Evolutionary conservation across 2,888 invertebrate genomes (phyloP).

Genomic region (Thereva nobilitata): DNA sequence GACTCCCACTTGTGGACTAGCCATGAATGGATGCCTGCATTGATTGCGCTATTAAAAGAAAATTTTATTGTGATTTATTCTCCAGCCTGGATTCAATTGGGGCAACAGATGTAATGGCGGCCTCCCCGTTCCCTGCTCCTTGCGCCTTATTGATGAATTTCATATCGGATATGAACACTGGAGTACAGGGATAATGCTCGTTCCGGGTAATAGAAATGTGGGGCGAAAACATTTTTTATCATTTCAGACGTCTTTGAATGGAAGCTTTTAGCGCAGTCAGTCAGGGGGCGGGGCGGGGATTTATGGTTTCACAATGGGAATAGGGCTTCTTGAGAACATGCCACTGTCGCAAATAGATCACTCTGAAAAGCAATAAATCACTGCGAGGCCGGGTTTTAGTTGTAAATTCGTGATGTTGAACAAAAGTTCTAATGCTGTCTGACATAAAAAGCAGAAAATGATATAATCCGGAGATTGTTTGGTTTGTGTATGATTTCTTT

Average conservation of each 20-base stretch:
- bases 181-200: constrained; percentile 2
- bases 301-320: too few species aligned
- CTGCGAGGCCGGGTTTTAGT: too few species aligned
- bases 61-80: constrained; percentile 31
- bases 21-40: constrained; percentile 24
- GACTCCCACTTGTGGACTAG: neutral
- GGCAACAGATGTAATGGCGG: constrained; percentile 25
- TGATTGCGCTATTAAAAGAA: constrained; percentile 33
- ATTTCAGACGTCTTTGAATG: constrained; percentile 2
- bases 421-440: too few species aligned
- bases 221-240: constrained; percentile 24
- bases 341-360: too few species aligned
- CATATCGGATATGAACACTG: neutral
- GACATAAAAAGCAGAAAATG: too few species aligned
- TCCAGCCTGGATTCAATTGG: constrained; percentile 13
- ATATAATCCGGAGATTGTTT: too few species aligned
- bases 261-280: constrained; percentile 16
- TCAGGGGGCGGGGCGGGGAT: too few species aligned
- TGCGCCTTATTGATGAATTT: constrained; percentile 26
- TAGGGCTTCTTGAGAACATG: too few species aligned
- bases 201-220: constrained; percentile 25
- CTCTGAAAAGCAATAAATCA: too few species aligned
- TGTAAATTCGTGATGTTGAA: too few species aligned
- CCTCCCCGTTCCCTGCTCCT: neutral
- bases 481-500: too few species aligned